phyloP scores from a whole-genome alignment of 1,140 invertebrate species.

The Tetramorium alpestre region DNA sequence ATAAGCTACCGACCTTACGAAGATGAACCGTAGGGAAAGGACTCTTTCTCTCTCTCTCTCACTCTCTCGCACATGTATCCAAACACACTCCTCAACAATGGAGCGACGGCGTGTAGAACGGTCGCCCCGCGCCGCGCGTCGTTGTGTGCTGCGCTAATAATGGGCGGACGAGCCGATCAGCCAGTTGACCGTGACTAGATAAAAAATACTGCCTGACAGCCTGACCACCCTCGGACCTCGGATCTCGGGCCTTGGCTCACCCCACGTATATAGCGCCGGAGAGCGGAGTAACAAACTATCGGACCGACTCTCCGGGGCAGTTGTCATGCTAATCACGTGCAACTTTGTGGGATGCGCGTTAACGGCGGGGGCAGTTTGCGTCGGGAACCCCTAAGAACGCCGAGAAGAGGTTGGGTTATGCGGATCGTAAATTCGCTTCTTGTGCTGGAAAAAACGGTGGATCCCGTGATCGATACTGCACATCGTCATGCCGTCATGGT shows the following conservation, averaged over 20 bases:
- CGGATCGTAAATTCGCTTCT: slow-evolving; percentile 59
- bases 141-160: slow-evolving; percentile 85
- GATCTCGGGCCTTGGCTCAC: background rate
- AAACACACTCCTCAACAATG: slow-evolving; percentile 60
- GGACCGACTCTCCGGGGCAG: slow-evolving; percentile 48
- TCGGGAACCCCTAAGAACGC: slow-evolving; percentile 5
- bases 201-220: slow-evolving; percentile 85
- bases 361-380: slow-evolving; percentile 60
- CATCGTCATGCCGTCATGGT: background rate
- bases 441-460: background rate
- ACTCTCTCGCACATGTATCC: background rate
- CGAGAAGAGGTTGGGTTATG: background rate
- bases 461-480: background rate
- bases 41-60: no score
- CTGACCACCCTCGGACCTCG: slow-evolving; percentile 40
- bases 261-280: slow-evolving; percentile 10
- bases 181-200: slow-evolving; percentile 87
- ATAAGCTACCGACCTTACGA: slow-evolving; percentile 80
- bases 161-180: slow-evolving; percentile 83
- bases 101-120: slow-evolving; percentile 29
- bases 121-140: background rate
- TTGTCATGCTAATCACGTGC: slow-evolving; percentile 82
- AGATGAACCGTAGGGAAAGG: slow-evolving; percentile 59
- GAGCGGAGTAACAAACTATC: slow-evolving; percentile 76
- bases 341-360: slow-evolving; percentile 67